phyloP scores from a whole-genome alignment of 2,113 vertebrate genomes.

The Brachyistius frenatus region DNA sequence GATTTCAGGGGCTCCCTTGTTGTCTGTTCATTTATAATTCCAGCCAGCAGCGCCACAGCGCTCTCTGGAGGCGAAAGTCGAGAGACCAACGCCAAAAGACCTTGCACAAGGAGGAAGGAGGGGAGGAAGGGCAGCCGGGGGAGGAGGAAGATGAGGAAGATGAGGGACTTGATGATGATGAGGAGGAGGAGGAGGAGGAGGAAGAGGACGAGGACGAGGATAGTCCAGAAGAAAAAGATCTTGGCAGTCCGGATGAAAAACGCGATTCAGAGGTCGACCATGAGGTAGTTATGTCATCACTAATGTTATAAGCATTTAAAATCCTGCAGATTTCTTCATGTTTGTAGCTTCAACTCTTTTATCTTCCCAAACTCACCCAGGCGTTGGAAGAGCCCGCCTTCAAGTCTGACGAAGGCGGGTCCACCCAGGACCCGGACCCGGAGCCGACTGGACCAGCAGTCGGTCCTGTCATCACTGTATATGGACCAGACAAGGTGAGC shows the following conservation, averaged over 20 bases:
- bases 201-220: constrained; percentile 27
- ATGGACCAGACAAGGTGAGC: constrained; percentile 73
- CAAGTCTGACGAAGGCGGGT: background rate
- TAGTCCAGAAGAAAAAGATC: constrained; percentile 36
- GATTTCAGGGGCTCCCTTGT: background rate
- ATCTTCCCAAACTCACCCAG: constrained; percentile 47
- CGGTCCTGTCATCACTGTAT: constrained; percentile 71
- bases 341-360: background rate
- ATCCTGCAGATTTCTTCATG: background rate
- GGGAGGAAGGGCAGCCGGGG: background rate
- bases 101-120: constrained; percentile 41
- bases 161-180: constrained; percentile 9
- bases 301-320: background rate
- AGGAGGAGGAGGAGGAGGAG: constrained; percentile 48
- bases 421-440: background rate
- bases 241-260: constrained; percentile 47
- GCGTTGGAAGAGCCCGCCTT: constrained; percentile 68
- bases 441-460: background rate
- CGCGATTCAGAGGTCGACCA: constrained; percentile 40
- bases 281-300: constrained; percentile 53
- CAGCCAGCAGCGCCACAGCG: constrained; percentile 86
- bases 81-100: constrained; percentile 76
- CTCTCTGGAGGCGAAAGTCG: constrained; percentile 85
- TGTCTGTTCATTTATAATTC: constrained; percentile 2
- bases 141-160: constrained; percentile 26